Evolutionary conservation across 92 coral and sea anemone genomes (phyloP).

Genomic region (Heteractis magnifica): DNA sequence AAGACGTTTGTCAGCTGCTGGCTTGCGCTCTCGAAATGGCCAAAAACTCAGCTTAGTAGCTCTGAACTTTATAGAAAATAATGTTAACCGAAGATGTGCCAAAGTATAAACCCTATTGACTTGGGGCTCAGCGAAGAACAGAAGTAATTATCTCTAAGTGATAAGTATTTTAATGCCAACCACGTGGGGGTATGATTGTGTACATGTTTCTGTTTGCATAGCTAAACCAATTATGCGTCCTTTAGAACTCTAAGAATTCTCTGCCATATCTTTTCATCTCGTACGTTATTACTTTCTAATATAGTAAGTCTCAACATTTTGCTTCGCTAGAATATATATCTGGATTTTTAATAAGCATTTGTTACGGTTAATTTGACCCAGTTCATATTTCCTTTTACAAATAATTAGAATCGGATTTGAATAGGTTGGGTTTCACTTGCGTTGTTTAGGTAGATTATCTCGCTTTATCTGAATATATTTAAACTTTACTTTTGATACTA

Average conservation of each 20-base stretch:
- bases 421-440: slow-evolving; percentile 20
- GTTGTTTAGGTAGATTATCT: slow-evolving; percentile 8
- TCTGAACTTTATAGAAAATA: background rate
- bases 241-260: background rate
- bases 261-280: slow-evolving; percentile 4
- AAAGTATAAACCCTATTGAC: background rate
- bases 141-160: slow-evolving; percentile 35
- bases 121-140: background rate
- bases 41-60: background rate
- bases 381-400: slow-evolving; percentile 6
- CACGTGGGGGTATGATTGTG: slow-evolving; percentile 26
- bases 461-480: slow-evolving; percentile 14
- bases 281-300: background rate
- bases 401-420: slow-evolving; percentile 17
- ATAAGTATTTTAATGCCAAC: slow-evolving; percentile 23
- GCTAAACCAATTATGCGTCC: slow-evolving; percentile 16
- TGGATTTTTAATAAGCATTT: slow-evolving; percentile 5
- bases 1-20: slow-evolving; percentile 17
- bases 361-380: slow-evolving; percentile 4
- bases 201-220: slow-evolving; percentile 18
- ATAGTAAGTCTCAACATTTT: background rate
- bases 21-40: background rate
- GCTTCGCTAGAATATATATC: background rate
- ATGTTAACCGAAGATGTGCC: background rate
- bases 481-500: background rate